Base-by-base conservation (phyloP, 2,888 invertebrate species). In the Campaea margaritaria region DNA sequence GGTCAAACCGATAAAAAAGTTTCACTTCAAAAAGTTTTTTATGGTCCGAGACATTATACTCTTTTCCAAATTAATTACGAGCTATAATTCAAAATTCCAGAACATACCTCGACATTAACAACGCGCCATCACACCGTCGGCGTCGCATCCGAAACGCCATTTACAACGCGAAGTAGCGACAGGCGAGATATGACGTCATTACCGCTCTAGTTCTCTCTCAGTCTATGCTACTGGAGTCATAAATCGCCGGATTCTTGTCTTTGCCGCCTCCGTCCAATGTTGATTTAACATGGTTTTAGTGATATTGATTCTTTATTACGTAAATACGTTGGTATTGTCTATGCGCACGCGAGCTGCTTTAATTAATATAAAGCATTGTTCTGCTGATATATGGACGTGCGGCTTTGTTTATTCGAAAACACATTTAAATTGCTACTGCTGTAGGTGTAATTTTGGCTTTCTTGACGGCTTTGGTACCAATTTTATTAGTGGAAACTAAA, bases 221-320 rank as follows among this genome's bases (percentile, higher is more conserved):
- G 76, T 89, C 91, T 88, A 74, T 74, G 68, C 59, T 62, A 74
- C 74, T 78, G 77, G 78, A 75, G 82, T 85, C 84, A 91, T 92
- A 92, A 92, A 92, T 92, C 86, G 82, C 76, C 80, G 89, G 89
- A 91, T 91, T 87, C 91, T 91, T 91, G 90, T 91, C 91, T 90
- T 83, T 91, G 89, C 82, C 72, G 81, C 82, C 72, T 85, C 85
- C 85, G 84, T 87, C 90, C 91, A 87, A 91, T 92, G 91, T 92
- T 92, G 91, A 91, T 91, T 91, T 91, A 92, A 89, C 91, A 88
- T 84, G 89, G 91, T 91, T 91, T 91, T 91, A 91, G 90, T 88
- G 83, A 89, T 92, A 92, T 92, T 91, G 92, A 92, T 92, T 91
- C 91, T 91, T 91, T 91, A 90, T 88, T 86, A 86, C 87, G 86